Evolutionary conservation across 2,888 invertebrate genomes (phyloP).

Genomic region (Magallana nippona): DNA sequence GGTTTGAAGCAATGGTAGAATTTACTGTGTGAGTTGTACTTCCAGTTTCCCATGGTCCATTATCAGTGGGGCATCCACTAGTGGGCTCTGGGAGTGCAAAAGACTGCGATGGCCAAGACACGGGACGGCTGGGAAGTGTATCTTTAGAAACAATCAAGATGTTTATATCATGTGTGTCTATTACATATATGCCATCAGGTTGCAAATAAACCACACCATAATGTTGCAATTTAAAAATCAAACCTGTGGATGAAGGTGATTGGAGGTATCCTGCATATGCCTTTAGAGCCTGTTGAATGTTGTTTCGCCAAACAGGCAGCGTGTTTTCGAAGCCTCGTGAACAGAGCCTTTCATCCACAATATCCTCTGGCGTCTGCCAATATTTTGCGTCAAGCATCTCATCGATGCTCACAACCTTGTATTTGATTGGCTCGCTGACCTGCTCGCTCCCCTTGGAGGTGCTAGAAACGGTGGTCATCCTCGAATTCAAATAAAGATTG

Average conservation of each 20-base stretch:
- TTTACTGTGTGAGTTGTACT: background rate
- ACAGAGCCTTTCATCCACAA: background rate
- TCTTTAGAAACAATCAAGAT: background rate
- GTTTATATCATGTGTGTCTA: too few relatives aligned
- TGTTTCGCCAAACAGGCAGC: background rate
- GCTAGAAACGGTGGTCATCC: background rate
- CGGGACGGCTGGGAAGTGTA: background rate
- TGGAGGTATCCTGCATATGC: background rate
- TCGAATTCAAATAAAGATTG: background rate
- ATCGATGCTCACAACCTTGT: slow-evolving; percentile 39
- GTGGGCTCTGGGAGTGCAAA: slow-evolving; percentile 5
- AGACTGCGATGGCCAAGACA: background rate
- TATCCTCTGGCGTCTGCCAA: slow-evolving; percentile 3
- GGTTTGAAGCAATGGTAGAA: background rate
- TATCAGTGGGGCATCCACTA: background rate
- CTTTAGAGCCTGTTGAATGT: background rate
- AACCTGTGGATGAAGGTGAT: background rate
- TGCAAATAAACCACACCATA: too few relatives aligned
- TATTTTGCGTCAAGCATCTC: slow-evolving; percentile 33
- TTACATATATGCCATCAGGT: too few relatives aligned
- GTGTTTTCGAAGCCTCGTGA: background rate
- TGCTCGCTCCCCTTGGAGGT: slow-evolving; percentile 24
- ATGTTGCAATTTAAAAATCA: background rate
- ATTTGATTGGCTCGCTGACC: slow-evolving; percentile 35
- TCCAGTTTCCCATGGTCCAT: background rate